Conservation (phyloP, 2,888 invertebrate genomes). For the Himalopsyche kuldschensis region DNA sequence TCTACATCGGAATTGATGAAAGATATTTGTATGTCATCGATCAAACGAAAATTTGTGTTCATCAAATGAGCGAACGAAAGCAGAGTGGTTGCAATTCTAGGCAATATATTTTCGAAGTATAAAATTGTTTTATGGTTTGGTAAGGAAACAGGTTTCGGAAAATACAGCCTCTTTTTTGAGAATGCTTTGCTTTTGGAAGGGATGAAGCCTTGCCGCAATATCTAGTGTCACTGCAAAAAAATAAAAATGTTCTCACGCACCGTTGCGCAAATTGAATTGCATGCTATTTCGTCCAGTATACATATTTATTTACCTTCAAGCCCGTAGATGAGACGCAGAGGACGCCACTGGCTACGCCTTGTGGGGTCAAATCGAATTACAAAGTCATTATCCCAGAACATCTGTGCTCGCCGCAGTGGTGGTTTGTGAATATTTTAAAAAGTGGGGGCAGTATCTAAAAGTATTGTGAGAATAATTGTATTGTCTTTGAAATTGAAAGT, state of each 20-base stretch:
- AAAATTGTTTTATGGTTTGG: too few species aligned
- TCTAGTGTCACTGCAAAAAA: not conserved
- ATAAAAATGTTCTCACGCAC: not conserved
- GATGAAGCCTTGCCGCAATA: not conserved
- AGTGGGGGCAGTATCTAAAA: conserved; percentile 4
- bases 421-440: not conserved
- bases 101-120: too few species aligned
- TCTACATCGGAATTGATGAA: too few species aligned
- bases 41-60: too few species aligned
- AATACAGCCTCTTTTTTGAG: too few species aligned
- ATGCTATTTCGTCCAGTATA: conserved; percentile 24
- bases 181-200: not conserved
- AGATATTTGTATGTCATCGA: too few species aligned
- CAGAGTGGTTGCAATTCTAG: too few species aligned
- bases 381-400: conserved; percentile 36
- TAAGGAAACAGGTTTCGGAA: too few species aligned
- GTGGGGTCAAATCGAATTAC: conserved; percentile 36
- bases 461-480: not conserved
- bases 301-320: conserved; percentile 16
- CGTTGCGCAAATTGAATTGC: conserved; percentile 28
- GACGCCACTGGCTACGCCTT: conserved; percentile 14
- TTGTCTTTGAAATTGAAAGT: not conserved
- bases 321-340: conserved; percentile 22
- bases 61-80: too few species aligned
- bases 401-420: conserved; percentile 16